These are phyloP conservation scores for Paedocypris sp. DNA, from an alignment of 2,113 vertebrate species.

Conservation along the genomic window DNA sequence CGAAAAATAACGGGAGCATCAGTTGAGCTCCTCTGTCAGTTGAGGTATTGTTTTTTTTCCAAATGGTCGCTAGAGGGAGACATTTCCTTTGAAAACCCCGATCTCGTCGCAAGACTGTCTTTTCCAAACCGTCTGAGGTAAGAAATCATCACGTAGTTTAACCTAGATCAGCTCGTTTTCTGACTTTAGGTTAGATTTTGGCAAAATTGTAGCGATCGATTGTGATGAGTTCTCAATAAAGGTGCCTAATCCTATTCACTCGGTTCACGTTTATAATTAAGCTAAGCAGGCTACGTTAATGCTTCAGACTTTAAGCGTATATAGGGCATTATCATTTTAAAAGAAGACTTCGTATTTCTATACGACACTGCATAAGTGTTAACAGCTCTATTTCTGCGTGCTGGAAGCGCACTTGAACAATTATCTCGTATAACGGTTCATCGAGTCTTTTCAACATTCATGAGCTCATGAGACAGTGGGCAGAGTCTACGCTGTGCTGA, in stretches of 20 bases:
- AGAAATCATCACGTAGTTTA: not conserved
- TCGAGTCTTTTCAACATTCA: not conserved
- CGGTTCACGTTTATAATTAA: not conserved
- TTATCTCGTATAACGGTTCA: not conserved
- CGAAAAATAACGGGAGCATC: not conserved
- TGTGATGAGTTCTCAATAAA: not conserved
- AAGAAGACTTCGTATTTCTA: too few species aligned
- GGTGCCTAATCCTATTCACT: not conserved
- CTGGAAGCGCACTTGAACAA: not conserved
- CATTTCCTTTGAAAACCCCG: not conserved
- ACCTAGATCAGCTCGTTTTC: not conserved
- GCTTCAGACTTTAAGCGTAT: not conserved
- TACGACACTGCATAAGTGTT: not conserved
- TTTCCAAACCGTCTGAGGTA: not conserved
- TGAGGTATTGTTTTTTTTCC: not conserved
- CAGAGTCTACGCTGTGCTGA: not conserved
- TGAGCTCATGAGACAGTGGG: conserved; percentile 6
- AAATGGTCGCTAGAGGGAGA: not conserved
- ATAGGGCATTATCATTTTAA: not conserved
- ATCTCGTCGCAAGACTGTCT: not conserved
- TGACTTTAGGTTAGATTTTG: too few species aligned
- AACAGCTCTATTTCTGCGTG: not conserved
- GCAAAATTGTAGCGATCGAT: not conserved
- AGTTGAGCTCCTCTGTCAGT: too few species aligned
- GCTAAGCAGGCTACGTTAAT: not conserved